These are phyloP conservation scores for Sebastes vulpes DNA, from an alignment of 2,797 vertebrate genomes.

Conservation along the genomic window DNA sequence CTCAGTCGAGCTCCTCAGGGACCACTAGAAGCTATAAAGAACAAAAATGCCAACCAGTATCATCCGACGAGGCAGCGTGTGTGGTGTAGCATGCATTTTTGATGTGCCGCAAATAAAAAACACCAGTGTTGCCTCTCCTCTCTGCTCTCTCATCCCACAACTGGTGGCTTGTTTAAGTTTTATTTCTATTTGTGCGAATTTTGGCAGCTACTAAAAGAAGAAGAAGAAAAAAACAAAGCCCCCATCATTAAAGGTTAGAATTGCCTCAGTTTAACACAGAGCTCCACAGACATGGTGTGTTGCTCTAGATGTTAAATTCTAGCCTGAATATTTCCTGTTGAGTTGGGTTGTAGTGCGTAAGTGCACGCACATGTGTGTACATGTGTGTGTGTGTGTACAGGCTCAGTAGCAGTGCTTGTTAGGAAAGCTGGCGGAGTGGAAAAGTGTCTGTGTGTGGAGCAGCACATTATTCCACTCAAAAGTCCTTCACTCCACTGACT, in stretches of 20 bases:
- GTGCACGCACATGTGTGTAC: background rate
- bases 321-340: conserved; percentile 25
- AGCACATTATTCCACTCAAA: conserved; percentile 52
- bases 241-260: conserved; percentile 62
- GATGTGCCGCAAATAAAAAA: conserved; percentile 81
- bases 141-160: conserved; percentile 36
- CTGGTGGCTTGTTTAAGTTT: conserved; percentile 57
- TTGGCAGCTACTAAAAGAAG: conserved; percentile 49
- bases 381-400: background rate
- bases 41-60: conserved; percentile 75
- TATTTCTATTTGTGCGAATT: conserved; percentile 67
- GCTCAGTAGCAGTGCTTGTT: conserved; percentile 63
- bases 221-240: background rate
- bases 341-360: background rate
- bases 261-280: conserved; percentile 60
- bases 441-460: conserved; percentile 51
- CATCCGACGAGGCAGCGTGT: conserved; percentile 70
- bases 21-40: conserved; percentile 79
- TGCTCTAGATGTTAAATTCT: conserved; percentile 53
- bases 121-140: conserved; percentile 44
- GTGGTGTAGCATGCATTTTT: conserved; percentile 82
- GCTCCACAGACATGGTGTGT: conserved; percentile 39
- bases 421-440: conserved; percentile 69
- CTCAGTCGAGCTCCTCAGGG: conserved; percentile 66
- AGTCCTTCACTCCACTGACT: conserved; percentile 63